These are phyloP conservation scores for Saxicola maurus DNA, from an alignment of 2,797 vertebrate species.

Conservation along the genomic window DNA sequence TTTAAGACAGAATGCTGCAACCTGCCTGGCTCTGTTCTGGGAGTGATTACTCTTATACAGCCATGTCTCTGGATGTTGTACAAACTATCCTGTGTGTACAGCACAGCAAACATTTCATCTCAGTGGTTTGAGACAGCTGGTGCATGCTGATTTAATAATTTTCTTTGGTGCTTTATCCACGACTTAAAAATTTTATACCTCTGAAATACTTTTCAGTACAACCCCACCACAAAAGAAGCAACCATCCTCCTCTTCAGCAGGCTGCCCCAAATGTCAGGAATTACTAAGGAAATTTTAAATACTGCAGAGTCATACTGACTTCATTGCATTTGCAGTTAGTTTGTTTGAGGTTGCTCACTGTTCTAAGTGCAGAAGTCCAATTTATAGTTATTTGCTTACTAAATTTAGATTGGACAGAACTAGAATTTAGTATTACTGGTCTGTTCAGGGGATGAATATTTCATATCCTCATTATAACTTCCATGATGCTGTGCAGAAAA, in stretches of 20 bases:
- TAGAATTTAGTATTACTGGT: neutral
- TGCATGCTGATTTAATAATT: neutral
- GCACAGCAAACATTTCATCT: neutral
- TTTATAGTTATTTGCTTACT: neutral
- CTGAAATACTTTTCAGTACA: neutral
- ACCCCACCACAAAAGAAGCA: neutral
- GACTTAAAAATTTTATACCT: neutral
- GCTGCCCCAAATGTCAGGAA: neutral
- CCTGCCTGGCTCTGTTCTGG: neutral
- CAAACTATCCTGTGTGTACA: neutral
- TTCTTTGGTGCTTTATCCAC: neutral
- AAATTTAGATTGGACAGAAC: neutral
- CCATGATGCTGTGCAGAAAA: accelerated
- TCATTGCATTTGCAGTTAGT: neutral
- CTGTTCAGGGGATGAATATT: neutral
- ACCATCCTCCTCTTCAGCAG: neutral
- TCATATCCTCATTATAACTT: neutral
- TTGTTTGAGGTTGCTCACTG: neutral
- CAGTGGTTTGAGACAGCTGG: neutral
- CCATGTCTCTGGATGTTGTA: neutral
- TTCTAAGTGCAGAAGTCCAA: neutral
- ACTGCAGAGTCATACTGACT: slow-evolving; percentile 19
- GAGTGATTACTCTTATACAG: neutral
- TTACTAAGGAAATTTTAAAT: neutral
- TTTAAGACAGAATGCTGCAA: neutral